A percentile compares a stretch with the other conserved stretches of the same genome.
phyloP scores from a whole-genome alignment of 2,797 vertebrate species.

The Sphaeramia orbicularis region DNA sequence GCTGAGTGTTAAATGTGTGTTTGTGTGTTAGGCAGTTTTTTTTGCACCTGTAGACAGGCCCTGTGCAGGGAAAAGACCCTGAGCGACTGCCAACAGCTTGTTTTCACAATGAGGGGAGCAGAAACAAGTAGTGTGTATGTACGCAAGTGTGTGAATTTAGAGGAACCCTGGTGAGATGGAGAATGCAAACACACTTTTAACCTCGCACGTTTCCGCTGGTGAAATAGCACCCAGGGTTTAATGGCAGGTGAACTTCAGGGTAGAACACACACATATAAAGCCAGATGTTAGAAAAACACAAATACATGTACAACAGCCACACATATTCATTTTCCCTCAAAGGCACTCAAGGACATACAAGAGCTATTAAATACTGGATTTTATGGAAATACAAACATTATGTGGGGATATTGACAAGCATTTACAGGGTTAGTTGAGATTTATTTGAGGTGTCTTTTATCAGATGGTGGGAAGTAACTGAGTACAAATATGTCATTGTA shows the following conservation, averaged over 20 bases:
- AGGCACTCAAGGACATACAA: background rate
- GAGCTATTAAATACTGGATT: background rate
- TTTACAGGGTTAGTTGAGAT: no score
- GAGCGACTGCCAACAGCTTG: conserved; percentile 54
- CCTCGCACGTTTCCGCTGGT: conserved; percentile 9
- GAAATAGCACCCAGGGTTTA: conserved; percentile 30
- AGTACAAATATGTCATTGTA: no score
- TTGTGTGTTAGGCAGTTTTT: conserved; percentile 22
- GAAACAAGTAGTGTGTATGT: conserved; percentile 26
- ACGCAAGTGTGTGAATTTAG: conserved; percentile 16
- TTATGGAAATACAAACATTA: background rate
- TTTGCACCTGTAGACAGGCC: conserved; percentile 57
- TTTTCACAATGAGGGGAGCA: conserved; percentile 52
- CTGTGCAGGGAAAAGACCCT: conserved; percentile 16
- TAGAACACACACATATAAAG: background rate
- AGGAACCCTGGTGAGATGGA: conserved; percentile 40
- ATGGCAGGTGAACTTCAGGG: conserved; percentile 42
- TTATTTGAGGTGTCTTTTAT: no score
- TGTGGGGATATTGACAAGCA: no score
- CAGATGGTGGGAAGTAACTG: no score
- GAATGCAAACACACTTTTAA: conserved; percentile 52
- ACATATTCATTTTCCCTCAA: background rate
- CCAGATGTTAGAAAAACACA: background rate
- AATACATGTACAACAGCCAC: conserved; percentile 1
- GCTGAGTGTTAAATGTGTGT: conserved; percentile 8